Evolutionary conservation across 2,797 vertebrate genomes (phyloP), one percentile per base, ranked within the genome.

Genomic region (Spinus olivaceus): DNA sequence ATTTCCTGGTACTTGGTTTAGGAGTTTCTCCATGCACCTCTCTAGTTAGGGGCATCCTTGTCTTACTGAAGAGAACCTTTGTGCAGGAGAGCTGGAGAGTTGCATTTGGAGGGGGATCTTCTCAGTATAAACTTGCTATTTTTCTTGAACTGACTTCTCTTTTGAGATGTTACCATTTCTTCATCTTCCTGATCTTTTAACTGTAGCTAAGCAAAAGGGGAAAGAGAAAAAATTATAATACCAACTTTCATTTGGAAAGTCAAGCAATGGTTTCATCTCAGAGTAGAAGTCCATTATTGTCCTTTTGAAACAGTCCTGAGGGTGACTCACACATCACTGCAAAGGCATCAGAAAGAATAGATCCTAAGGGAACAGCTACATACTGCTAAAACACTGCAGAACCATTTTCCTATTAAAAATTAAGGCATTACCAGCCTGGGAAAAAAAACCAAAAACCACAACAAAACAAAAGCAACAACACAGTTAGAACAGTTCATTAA

Each of bases 321-420:
- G 6, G 46, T 92, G 67, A 65, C 50, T 89, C 39, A 49, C 25
- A 69, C 0, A 0, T 71, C 63, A 51, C 28, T 85, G 70, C 78
- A 69, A 77, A 92, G 25, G 33, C 72, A 92, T 85, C 74, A 85
- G 56, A 94, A 93, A 89, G n/a, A 90, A 69, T 64, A 86, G 35
- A 60, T 54, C 88, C 51, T 90, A 92, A 96, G 92, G 94, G 88
- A 97, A 67, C 28, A 93, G 95, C 96, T 96, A 90, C 49, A 54
- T 47, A 77, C 41, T 94, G 39, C 49, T 78, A 49, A 60, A 77
- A 71, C n/a, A 86, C 67, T 39, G n/a, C 11, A 30, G 41, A 88
- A 71, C 8, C 15, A 74, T 88, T 92, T 90, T 78, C 8, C 8
- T 84, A n/a, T 81, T 96, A 93, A 97, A 95, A 77, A 79, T 73